These are phyloP conservation scores for Abrostola tripartita DNA, from an alignment of 2,888 invertebrate species.

Conservation along the genomic window DNA sequence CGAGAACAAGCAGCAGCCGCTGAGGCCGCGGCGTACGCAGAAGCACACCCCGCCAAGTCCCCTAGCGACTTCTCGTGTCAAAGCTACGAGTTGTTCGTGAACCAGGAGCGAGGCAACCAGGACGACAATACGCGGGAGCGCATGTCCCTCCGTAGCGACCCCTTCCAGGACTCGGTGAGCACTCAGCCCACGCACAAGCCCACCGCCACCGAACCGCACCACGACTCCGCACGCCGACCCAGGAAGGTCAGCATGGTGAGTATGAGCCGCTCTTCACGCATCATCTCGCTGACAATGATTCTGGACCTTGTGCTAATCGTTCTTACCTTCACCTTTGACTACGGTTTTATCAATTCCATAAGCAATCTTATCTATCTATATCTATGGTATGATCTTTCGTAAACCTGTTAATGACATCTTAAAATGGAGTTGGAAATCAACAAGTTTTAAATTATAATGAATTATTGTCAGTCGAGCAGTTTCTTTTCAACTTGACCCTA, in stretches of 20 bases:
- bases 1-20: conserved; percentile 90
- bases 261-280: conserved; percentile 79
- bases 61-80: conserved; percentile 97
- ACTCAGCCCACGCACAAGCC: conserved; percentile 91
- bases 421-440: not conserved
- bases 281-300: conserved; percentile 79
- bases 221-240: conserved; percentile 85
- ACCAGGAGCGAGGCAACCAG: conserved; percentile 95
- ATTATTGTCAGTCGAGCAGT: conserved; percentile 78
- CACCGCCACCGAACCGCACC: conserved; percentile 86
- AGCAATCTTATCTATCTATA: not conserved
- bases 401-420: not conserved
- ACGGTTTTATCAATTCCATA: not conserved
- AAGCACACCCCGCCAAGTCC: conserved; percentile 93
- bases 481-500: conserved; percentile 79
- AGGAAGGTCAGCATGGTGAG: conserved; percentile 98
- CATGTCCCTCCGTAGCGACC: conserved; percentile 96
- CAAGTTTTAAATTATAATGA: conserved; percentile 48
- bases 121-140: conserved; percentile 97
- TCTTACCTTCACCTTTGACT: not conserved
- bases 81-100: conserved; percentile 97
- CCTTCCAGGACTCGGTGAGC: conserved; percentile 95
- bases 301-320: conserved; percentile 21
- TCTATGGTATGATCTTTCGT: not conserved
- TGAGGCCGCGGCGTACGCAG: conserved; percentile 90